These are phyloP conservation scores for Daktulosphaira vitifoliae DNA, from an alignment of 1,140 invertebrate genomes.

Conservation along the genomic window DNA sequence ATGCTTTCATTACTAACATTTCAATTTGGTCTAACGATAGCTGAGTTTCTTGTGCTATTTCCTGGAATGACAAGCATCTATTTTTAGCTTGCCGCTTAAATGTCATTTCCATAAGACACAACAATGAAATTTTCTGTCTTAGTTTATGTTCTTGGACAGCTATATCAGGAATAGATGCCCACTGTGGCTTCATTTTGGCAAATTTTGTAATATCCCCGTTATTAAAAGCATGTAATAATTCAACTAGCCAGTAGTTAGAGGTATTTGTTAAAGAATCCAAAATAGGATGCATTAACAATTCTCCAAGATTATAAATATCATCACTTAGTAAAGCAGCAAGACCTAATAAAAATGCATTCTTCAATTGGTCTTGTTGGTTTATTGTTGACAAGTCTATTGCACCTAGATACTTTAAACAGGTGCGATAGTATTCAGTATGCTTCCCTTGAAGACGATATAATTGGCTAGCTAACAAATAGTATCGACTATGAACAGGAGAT, in stretches of 20 bases:
- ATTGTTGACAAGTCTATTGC: slow-evolving; percentile 72
- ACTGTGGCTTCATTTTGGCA: slow-evolving; percentile 70
- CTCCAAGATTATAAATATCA: slow-evolving; percentile 95
- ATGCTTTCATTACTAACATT: slow-evolving; percentile 93
- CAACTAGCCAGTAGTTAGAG: slow-evolving; percentile 78
- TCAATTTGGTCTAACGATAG: slow-evolving; percentile 82
- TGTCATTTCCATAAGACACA: slow-evolving; percentile 93
- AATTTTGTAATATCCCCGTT: slow-evolving; percentile 79
- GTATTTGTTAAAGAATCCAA: slow-evolving; percentile 75
- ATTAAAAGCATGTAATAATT: slow-evolving; percentile 87
- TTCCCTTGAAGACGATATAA: slow-evolving; percentile 79
- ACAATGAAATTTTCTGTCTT: slow-evolving; percentile 83
- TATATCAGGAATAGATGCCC: slow-evolving; percentile 77
- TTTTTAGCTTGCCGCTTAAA: slow-evolving; percentile 57
- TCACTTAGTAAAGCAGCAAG: slow-evolving; percentile 90
- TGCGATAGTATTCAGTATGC: slow-evolving; percentile 88
- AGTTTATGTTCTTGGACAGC: slow-evolving; percentile 74
- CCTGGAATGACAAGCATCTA: slow-evolving; percentile 76
- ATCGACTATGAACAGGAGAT: slow-evolving; percentile 86
- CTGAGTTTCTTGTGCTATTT: slow-evolving; percentile 79
- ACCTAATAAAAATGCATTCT: slow-evolving; percentile 83
- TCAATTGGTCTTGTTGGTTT: slow-evolving; percentile 58
- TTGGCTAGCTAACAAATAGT: slow-evolving; percentile 88
- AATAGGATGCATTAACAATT: slow-evolving; percentile 90
- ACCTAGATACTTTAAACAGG: slow-evolving; percentile 88